Evolutionary conservation across 1,140 invertebrate genomes (phyloP), one percentile per base, ranked within the genome.

Genomic region (Leptinotarsa lineolata): DNA sequence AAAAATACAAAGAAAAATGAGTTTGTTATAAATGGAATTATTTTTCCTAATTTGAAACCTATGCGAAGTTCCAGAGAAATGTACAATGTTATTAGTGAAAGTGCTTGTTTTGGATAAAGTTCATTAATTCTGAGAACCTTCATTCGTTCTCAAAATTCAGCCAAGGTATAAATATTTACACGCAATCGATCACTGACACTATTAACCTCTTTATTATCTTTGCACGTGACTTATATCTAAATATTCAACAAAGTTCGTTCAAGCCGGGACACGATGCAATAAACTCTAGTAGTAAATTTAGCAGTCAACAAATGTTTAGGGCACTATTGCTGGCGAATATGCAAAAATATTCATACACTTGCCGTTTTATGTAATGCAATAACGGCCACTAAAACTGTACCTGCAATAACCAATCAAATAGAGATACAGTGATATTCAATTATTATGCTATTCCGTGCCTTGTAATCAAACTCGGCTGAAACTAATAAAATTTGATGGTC

Each of bases 401-500:
- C 48, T 54, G n/a, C 48, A 54, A 54, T 18, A 54, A 54, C 48
- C 48, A 54, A 54, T 54, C 48, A 54, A 54, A 54, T n/a, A 54
- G 12, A 54, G 6, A 54, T 54, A 15, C 48, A 54, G n/a, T n/a
- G 48, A 54, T 54, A 54, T 54, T 54, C 48, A 54, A 54, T 54
- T 54, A 54, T 18, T 54, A 54, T 18, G 15, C n/a, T 54, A 54
- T 54, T 18, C 16, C 48, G 48, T 16, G 0, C 12, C 16, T 54
- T 54, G 48, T 54, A 54, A 54, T 54, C 48, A 54, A 54, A 54
- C 48, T 54, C 48, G 48, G 16, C n/a, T 13, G 48, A 54, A 54
- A 54, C 16, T 54, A 54, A 54, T 54, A 54, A 54, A 54, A 54
- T 54, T 54, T 54, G 48, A 54, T 54, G 48, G 48, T 54, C 48